A percentile compares a stretch with the other conserved stretches of the same genome.
Conservation (phyloP, 53 echinoderm and acorn worm species). For the Luidia sarsii region DNA sequence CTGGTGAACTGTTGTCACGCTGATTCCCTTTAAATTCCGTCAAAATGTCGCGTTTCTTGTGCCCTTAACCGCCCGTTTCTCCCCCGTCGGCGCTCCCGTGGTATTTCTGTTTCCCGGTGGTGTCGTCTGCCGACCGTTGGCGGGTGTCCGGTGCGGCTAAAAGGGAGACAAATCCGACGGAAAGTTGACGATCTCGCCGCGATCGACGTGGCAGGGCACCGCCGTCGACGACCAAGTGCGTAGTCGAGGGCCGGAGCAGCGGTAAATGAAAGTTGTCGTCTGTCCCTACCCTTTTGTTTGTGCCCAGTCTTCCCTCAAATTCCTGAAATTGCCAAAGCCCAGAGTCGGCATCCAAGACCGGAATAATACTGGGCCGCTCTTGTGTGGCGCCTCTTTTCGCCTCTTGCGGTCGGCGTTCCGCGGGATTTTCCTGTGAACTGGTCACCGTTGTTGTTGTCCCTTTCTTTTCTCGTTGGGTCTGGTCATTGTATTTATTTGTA, state of each 20-base stretch:
- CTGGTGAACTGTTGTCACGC: slow-evolving; percentile 53
- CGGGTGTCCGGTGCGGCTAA: neutral
- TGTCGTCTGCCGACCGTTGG: slow-evolving; percentile 6
- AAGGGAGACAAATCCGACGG: slow-evolving; percentile 1
- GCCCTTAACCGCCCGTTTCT: slow-evolving; percentile 13
- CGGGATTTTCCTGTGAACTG: slow-evolving; percentile 3
- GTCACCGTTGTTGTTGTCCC: slow-evolving; percentile 5
- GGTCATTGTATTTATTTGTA: neutral
- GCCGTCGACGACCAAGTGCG: slow-evolving; percentile 32
- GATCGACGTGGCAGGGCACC: slow-evolving; percentile 35
- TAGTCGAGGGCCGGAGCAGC: neutral
- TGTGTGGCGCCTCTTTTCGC: neutral
- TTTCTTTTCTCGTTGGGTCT: neutral
- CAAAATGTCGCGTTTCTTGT: slow-evolving; percentile 51
- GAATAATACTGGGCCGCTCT: neutral
- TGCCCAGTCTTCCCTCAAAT: slow-evolving; percentile 6
- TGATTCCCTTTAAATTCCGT: slow-evolving; percentile 48
- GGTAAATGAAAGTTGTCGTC: slow-evolving; percentile 6
- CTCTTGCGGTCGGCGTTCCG: too few species aligned
- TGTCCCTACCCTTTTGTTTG: slow-evolving; percentile 28
- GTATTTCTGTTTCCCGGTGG: slow-evolving; percentile 28
- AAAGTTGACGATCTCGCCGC: slow-evolving; percentile 44
- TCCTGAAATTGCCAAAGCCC: slow-evolving; percentile 16
- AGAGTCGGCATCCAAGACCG: neutral
- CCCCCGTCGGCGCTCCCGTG: slow-evolving; percentile 17